A percentile compares a stretch with the other conserved stretches of the same genome.
These are phyloP conservation scores for Phyllotreta striolata DNA, from an alignment of 2,888 invertebrate genomes.

Conservation along the genomic window DNA sequence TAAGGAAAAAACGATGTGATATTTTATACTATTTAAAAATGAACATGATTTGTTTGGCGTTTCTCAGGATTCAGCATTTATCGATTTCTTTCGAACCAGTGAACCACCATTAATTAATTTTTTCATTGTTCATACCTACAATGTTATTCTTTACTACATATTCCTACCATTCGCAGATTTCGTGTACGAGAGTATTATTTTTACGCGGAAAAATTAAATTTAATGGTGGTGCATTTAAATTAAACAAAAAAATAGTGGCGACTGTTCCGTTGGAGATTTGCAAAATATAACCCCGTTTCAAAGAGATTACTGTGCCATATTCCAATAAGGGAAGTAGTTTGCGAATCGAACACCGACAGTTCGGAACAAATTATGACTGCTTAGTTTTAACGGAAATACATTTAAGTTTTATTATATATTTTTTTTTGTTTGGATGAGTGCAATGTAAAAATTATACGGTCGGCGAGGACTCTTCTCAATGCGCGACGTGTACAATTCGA, in stretches of 20 bases:
- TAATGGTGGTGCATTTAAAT: conserved; percentile 26
- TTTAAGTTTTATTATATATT: conserved; percentile 46
- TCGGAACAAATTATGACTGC: conserved; percentile 54
- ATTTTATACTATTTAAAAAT: conserved; percentile 61
- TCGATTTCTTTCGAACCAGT: conserved; percentile 33
- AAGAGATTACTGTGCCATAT: conserved; percentile 56
- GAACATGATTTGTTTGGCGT: conserved; percentile 56
- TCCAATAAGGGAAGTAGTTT: conserved; percentile 42
- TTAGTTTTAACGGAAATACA: conserved; percentile 55
- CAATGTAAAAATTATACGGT: conserved; percentile 56
- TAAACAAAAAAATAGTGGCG: conserved; percentile 29
- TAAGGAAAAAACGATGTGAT: conserved; percentile 60
- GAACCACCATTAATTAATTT: conserved; percentile 28
- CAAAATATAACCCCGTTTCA: conserved; percentile 38
- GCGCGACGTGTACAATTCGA: not conserved
- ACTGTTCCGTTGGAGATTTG: conserved; percentile 30
- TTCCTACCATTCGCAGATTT: not conserved
- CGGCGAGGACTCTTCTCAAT: conserved; percentile 27
- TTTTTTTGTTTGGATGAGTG: conserved; percentile 56
- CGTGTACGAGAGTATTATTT: conserved; percentile 15
- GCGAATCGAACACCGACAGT: conserved; percentile 39
- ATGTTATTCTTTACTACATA: not conserved
- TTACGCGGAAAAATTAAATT: conserved; percentile 11
- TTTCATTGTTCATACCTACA: not conserved
- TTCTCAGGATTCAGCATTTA: conserved; percentile 58